A percentile compares a stretch with the other conserved stretches of the same genome.
These are phyloP conservation scores for Marronus borbonicus DNA, from an alignment of 2,888 invertebrate species.

Conservation along the genomic window DNA sequence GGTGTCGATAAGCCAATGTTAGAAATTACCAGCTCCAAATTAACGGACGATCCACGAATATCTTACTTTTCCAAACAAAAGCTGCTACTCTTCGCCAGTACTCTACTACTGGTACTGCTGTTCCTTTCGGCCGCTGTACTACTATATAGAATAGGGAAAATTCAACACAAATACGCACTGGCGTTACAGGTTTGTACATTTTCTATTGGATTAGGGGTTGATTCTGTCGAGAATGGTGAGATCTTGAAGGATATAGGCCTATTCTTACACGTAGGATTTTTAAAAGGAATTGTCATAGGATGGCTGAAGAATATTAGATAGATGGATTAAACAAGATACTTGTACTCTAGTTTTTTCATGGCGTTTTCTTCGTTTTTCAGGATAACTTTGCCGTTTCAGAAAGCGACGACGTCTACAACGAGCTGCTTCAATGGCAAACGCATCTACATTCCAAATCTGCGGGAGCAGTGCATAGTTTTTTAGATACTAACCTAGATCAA, in stretches of 20 bases:
- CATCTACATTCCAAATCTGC: constrained; percentile 82
- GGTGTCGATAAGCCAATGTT: constrained; percentile 47
- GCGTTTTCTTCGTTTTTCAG: constrained; percentile 55
- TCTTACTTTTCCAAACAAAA: constrained; percentile 70
- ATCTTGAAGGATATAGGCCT: no score
- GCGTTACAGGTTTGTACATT: constrained; percentile 68
- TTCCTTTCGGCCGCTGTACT: constrained; percentile 75
- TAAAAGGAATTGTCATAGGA: no score
- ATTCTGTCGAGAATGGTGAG: no score
- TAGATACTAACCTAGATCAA: constrained; percentile 85
- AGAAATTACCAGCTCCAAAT: constrained; percentile 18
- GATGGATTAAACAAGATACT: no score
- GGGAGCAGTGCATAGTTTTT: constrained; percentile 81
- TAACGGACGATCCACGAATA: constrained; percentile 37
- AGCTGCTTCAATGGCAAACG: constrained; percentile 80
- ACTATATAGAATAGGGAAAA: constrained; percentile 74
- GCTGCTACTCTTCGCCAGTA: constrained; percentile 73
- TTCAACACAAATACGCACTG: constrained; percentile 67
- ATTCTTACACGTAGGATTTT: no score
- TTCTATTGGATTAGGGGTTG: no score
- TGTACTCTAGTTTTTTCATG: no score
- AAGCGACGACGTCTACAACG: constrained; percentile 77
- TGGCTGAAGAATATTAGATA: no score
- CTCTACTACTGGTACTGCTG: constrained; percentile 73
- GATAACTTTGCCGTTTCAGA: constrained; percentile 70